Evolutionary conservation across 92 coral and sea anemone species (phyloP).

Genomic region (Phenganax marumi): DNA sequence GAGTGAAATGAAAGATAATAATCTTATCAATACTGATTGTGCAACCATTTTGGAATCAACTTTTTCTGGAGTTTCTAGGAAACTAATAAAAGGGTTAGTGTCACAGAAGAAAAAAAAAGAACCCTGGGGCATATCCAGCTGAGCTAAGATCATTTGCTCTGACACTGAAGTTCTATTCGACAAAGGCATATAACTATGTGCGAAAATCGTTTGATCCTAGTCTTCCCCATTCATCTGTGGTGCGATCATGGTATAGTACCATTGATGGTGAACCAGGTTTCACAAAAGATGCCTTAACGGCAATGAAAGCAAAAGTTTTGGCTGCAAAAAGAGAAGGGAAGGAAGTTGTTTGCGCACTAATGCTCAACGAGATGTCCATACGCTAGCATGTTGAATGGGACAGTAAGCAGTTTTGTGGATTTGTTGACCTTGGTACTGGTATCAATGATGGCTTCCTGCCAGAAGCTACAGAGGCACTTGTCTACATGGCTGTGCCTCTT

Average conservation of each 20-base stretch:
- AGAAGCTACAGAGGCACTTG: conserved; percentile 34
- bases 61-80: conserved; percentile 34
- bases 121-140: no score
- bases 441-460: conserved; percentile 34
- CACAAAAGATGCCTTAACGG: conserved; percentile 35
- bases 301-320: conserved; percentile 38
- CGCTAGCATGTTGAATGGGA: conserved; percentile 34
- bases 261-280: no score
- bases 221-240: no score
- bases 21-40: no score
- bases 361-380: conserved; percentile 41
- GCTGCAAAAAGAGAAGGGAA: conserved; percentile 27
- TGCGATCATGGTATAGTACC: no score
- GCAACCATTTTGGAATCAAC: conserved; percentile 29
- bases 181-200: conserved; percentile 34
- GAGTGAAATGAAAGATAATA: no score
- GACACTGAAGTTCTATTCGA: conserved; percentile 36
- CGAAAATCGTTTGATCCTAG: no score
- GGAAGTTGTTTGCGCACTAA: conserved; percentile 24
- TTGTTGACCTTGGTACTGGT: no score
- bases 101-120: conserved; percentile 43
- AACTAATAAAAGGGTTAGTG: conserved; percentile 30
- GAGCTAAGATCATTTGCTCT: no score
- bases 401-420: conserved; percentile 2
- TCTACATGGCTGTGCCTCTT: conserved; percentile 1